These are phyloP conservation scores for Drosophila meridiana DNA, from an alignment of 2,888 invertebrate species.

Conservation along the genomic window DNA sequence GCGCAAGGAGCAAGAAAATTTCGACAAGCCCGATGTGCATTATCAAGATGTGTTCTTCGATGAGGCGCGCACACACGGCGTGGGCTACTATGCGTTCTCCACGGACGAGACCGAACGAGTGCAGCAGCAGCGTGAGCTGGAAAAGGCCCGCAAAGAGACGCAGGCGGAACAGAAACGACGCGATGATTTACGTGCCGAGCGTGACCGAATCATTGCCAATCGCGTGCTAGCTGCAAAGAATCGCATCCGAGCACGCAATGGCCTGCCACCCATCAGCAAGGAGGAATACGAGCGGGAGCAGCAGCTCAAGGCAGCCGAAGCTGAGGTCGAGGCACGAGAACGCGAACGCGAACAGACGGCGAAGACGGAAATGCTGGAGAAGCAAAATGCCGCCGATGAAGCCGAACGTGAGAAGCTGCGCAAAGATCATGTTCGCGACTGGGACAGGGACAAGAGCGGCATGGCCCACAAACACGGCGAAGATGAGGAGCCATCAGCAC, in stretches of 20 bases:
- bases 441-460: constrained; percentile 88
- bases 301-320: constrained; percentile 36
- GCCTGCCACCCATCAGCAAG: constrained; percentile 89
- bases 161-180: constrained; percentile 88
- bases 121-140: constrained; percentile 92
- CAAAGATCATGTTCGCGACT: constrained; percentile 87
- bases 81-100: constrained; percentile 96
- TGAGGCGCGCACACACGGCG: constrained; percentile 96
- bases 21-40: constrained; percentile 91
- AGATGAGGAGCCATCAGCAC: constrained; percentile 1
- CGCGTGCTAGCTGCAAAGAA: constrained; percentile 90
- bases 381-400: constrained; percentile 80
- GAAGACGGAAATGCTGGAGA: constrained; percentile 64
- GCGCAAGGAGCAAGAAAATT: constrained; percentile 90
- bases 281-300: constrained; percentile 81
- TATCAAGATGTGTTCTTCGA: constrained; percentile 96
- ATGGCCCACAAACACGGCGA: constrained; percentile 9
- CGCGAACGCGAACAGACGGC: constrained; percentile 81
- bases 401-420: constrained; percentile 84
- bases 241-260: constrained; percentile 90
- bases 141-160: constrained; percentile 90
- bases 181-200: constrained; percentile 87
- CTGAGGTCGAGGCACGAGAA: constrained; percentile 51
- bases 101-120: constrained; percentile 92
- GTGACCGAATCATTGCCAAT: constrained; percentile 89